Evolutionary conservation across 1,140 invertebrate genomes (phyloP).

Genomic region (Dufourea novaeangliae): DNA sequence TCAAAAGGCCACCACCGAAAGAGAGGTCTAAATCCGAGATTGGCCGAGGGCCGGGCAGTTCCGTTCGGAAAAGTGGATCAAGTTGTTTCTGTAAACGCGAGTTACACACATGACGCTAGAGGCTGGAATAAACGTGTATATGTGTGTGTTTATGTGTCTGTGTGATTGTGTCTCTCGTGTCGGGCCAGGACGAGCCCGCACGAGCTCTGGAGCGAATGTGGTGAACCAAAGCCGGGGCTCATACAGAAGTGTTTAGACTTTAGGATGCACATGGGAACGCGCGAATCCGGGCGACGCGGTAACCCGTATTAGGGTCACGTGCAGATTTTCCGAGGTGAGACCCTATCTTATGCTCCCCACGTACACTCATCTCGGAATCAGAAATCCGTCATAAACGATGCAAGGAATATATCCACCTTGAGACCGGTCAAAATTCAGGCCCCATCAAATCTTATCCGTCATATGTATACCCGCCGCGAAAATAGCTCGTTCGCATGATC

Average conservation of each 20-base stretch:
- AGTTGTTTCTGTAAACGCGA: slow-evolving; percentile 50
- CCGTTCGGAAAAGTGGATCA: slow-evolving; percentile 39
- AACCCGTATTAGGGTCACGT: slow-evolving; percentile 77
- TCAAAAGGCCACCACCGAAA: slow-evolving; percentile 13
- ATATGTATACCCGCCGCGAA: slow-evolving; percentile 11
- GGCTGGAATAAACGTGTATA: slow-evolving; percentile 16
- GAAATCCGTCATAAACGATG: slow-evolving; percentile 77
- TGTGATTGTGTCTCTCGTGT: too few relatives aligned
- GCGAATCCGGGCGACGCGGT: slow-evolving; percentile 66
- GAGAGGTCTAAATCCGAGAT: neutral
- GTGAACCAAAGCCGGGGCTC: slow-evolving; percentile 52
- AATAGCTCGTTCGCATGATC: slow-evolving; percentile 23
- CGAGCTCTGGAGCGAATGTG: slow-evolving; percentile 23
- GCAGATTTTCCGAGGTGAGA: slow-evolving; percentile 74
- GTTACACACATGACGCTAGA: slow-evolving; percentile 32
- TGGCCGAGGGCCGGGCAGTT: slow-evolving; percentile 2
- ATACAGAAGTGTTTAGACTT: slow-evolving; percentile 68
- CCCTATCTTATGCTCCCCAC: slow-evolving; percentile 75
- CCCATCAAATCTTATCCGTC: slow-evolving; percentile 27
- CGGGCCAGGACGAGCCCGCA: too few relatives aligned
- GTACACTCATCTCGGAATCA: slow-evolving; percentile 78
- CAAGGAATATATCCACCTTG: slow-evolving; percentile 66
- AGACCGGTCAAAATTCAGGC: slow-evolving; percentile 46
- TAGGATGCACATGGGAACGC: slow-evolving; percentile 69
- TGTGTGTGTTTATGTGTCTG: neutral